Base-by-base conservation (phyloP, 1,140 invertebrate genomes). In the Medauroidea extradentata region DNA sequence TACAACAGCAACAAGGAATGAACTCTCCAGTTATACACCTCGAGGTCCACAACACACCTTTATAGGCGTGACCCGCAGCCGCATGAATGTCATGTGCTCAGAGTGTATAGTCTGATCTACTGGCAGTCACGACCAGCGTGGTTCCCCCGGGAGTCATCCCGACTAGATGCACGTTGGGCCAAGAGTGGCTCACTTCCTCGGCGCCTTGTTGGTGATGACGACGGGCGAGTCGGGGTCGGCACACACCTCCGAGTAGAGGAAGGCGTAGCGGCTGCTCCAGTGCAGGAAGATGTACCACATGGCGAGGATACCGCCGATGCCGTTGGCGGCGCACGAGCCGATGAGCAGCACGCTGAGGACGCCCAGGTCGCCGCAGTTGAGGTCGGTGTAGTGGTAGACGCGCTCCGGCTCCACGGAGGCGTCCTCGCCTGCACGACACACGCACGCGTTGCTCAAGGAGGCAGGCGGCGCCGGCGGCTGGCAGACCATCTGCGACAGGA, bases 261-360 rank as follows among this genome's bases (percentile, higher is more conserved):
- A 73, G n/a, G 67, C 64, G 52, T 74, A 72, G 14, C 72, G 67
- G 54, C 70, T 75, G 39, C 72, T 75, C 75, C 78, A 80, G 53
- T 80, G 76, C 1, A 81, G 67, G 53, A 78, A 78, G 34, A 75
- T 73, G 53, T 80, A 79, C 69, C 74, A 77, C 13, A 67, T 69
- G 0, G 76, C 72, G 0, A 80, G 42, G 19, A 79, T 46, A 0
- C 70, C 70, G 3, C 73, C 78, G 3, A 80, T 29, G 1, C 66
- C 73, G 27, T 79, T 80, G 29, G 74, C 73, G 7, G 72, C 68
- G 16, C 72, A 65, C 0, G 77, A 79, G 25, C 75, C 75, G 39
- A 79, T 75, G 7, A 80, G 64, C 1, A 80, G 67, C 25, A 79
- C 71, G 2, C 67, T 72, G 29, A 80, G 56, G 27, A 75, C 65